Conservation (phyloP, 2,888 invertebrate genomes). For the Caenorhabditis sp. region DNA sequence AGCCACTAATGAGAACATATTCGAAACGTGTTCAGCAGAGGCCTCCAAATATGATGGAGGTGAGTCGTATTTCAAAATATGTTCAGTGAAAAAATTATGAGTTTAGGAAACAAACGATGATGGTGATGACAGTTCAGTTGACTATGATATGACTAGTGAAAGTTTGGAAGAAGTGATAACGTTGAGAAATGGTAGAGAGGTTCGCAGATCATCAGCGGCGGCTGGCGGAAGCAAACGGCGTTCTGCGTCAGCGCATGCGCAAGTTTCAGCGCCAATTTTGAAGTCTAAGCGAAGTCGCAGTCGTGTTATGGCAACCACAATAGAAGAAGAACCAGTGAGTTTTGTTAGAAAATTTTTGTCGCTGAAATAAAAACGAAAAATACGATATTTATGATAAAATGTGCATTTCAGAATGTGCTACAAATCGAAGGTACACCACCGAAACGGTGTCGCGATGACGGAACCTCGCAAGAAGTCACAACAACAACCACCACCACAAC, state of each 20-base stretch:
- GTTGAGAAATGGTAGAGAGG: constrained; percentile 25
- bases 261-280: constrained; percentile 2
- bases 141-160: constrained; percentile 50
- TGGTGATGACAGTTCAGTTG: constrained; percentile 45
- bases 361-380: neutral
- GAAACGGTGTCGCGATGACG: constrained; percentile 30
- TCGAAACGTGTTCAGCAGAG: constrained; percentile 32
- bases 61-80: too few relatives aligned
- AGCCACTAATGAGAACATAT: constrained; percentile 31
- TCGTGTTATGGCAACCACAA: constrained; percentile 29
- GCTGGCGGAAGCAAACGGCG: constrained; percentile 13
- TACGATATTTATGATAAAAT: neutral
- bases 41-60: constrained; percentile 30
- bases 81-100: neutral
- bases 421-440: constrained; percentile 34
- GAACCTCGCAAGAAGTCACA: constrained; percentile 16
- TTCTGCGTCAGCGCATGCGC: constrained; percentile 21
- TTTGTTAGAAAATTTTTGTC: too few relatives aligned
- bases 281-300: constrained; percentile 41
- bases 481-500: constrained; percentile 37
- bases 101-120: constrained; percentile 22
- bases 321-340: constrained; percentile 38
- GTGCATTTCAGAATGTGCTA: constrained; percentile 10
- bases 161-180: constrained; percentile 34
- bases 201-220: constrained; percentile 22